Percentiles rank a stretch among this genome's conserved stretches.
Conservation (phyloP, 37 sponge, comb jelly and placozoan species). For the Theonella swinhoei region DNA sequence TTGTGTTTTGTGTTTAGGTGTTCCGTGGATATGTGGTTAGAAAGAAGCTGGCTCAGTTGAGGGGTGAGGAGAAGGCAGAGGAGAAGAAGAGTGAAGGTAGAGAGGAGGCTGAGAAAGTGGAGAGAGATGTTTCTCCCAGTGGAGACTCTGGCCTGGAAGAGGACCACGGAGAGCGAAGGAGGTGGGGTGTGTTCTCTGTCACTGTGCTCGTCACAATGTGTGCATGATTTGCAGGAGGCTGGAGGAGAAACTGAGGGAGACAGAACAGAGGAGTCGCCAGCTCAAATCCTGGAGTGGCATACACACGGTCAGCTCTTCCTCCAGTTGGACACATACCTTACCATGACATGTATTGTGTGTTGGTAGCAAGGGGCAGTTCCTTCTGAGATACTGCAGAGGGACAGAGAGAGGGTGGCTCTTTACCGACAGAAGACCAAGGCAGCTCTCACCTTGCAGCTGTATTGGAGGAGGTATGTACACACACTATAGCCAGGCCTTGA, state of each 20-base stretch:
- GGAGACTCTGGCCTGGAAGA: neutral
- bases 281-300: conserved; percentile 22
- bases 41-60: neutral
- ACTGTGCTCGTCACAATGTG: neutral
- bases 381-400: conserved; percentile 53
- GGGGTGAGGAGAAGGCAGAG: neutral
- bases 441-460: conserved; percentile 86
- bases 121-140: neutral
- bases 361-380: conserved; percentile 12
- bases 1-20: neutral
- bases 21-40: conserved; percentile 43
- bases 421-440: conserved; percentile 80
- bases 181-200: neutral
- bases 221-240: conserved; percentile 32
- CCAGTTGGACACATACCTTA: neutral
- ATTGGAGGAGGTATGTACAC: conserved; percentile 92
- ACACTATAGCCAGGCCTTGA: neutral
- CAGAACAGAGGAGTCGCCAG: conserved; percentile 33
- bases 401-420: conserved; percentile 63
- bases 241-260: conserved; percentile 36
- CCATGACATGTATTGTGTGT: conserved; percentile 2
- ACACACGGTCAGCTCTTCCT: neutral
- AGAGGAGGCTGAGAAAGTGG: conserved; percentile 10
- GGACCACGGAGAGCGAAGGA: neutral
- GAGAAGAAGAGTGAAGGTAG: neutral